Evolutionary conservation across 2,797 vertebrate genomes (phyloP).

Genomic region (Phataginus tetradactyla): DNA sequence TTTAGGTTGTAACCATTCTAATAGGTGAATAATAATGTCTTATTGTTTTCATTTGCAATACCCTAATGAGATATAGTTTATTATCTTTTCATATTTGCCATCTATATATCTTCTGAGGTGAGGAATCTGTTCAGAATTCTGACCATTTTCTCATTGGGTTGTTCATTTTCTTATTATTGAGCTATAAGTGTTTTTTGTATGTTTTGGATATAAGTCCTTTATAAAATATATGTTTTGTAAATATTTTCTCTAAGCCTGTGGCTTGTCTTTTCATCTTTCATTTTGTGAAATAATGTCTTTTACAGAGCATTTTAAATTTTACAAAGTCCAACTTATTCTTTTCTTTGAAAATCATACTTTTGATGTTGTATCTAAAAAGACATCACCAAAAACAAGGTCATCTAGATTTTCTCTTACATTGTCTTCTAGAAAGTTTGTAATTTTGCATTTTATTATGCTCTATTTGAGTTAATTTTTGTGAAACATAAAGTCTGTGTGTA

Average conservation of each 20-base stretch:
- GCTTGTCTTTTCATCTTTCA: background rate
- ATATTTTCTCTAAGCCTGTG: background rate
- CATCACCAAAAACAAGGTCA: background rate
- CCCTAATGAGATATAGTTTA: background rate
- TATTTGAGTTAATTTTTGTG: background rate
- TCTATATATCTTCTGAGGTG: background rate
- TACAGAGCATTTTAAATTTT: background rate
- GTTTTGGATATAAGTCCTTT: background rate
- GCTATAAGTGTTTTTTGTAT: background rate
- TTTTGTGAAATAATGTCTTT: background rate
- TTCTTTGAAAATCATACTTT: background rate
- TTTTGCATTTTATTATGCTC: background rate
- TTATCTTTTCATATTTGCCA: background rate
- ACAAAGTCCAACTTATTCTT: background rate
- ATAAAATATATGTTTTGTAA: background rate
- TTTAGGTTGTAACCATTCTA: background rate
- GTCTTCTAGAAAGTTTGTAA: background rate
- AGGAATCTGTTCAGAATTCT: background rate
- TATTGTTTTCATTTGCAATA: background rate
- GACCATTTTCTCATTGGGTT: background rate
- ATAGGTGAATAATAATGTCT: background rate
- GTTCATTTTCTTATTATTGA: background rate
- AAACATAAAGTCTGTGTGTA: background rate
- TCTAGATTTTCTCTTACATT: background rate
- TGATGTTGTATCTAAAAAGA: background rate